Evolutionary conservation across 2,113 vertebrate species (phyloP).

Genomic region (Xenus cinereus): DNA sequence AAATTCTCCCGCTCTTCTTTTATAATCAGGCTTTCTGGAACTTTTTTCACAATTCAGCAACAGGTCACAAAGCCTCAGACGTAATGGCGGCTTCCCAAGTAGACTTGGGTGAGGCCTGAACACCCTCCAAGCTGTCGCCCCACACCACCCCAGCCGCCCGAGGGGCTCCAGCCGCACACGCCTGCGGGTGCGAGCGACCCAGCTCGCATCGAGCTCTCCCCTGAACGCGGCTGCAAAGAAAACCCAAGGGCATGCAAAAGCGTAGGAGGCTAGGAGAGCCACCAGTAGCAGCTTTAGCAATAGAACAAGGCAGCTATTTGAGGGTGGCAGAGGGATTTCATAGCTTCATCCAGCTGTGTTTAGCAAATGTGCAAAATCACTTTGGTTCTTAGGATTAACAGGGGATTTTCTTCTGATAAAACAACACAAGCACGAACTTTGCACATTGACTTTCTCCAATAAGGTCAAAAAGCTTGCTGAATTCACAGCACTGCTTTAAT

Average conservation of each 20-base stretch:
- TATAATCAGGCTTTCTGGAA: background rate
- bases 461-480: background rate
- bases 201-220: background rate
- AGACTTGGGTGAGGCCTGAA: background rate
- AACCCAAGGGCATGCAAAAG: background rate
- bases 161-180: fast-evolving
- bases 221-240: background rate
- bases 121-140: background rate
- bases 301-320: background rate
- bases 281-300: background rate
- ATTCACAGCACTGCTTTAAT: background rate
- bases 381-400: background rate
- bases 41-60: background rate
- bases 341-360: background rate
- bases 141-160: fast-evolving
- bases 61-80: background rate
- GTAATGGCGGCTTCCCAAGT: background rate
- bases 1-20: background rate
- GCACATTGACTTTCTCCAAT: background rate
- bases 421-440: background rate
- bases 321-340: background rate
- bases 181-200: fast-evolving
- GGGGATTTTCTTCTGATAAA: background rate
- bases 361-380: background rate
- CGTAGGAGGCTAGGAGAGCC: background rate